Base-by-base conservation (phyloP, 2,797 vertebrate genomes). In the Anguilla marmorata region DNA sequence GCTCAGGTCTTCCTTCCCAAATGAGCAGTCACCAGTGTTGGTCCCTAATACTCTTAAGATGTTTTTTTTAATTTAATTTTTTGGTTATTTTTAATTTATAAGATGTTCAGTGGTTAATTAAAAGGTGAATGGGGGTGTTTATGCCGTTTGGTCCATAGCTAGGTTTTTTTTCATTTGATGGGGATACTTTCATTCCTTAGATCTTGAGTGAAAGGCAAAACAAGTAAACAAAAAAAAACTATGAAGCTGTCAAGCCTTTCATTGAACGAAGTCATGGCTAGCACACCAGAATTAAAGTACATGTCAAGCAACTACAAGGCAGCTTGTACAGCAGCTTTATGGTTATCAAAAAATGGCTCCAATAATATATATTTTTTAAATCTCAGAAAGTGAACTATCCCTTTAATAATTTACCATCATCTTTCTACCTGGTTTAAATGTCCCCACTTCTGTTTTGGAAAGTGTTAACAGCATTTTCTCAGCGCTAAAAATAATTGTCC, bases 141-240 rank as follows among this genome's bases (percentile, higher is more conserved):
- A 9, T 84, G 48, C 5, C n/a, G 30, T 87, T 87, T 82, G 58
- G 86, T 24, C 76, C 41, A 45, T 24, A 48, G 58, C 56, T 80
- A 45, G 54, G 58, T 48, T 69, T 66, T 63, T 63, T 27, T 58
- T 80, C 58, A 87, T 72, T 80, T 80, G n/a, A 80, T 33, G 37
- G 37, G 86, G 37, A 37, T 37, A 37, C 37, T 37, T 41, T 41
- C 37, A 41, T 41, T 41, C 37, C 37, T 41, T 41, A 41, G 37
- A 41, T 41, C 37, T 41, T 41, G 37, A 41, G 37, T 41, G 37
- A 41, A 41, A 41, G 3, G 37, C 37, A 41, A 41, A 41, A 41
- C 37, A 41, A 41, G 37, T 41, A 41, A 41, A 41, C 2, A 41
- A 41, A 3, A 41, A 41, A 41, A 41, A 41, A 41, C 37, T 3